phyloP scores from a whole-genome alignment of 2,888 invertebrate species.

The Selenia dentaria region DNA sequence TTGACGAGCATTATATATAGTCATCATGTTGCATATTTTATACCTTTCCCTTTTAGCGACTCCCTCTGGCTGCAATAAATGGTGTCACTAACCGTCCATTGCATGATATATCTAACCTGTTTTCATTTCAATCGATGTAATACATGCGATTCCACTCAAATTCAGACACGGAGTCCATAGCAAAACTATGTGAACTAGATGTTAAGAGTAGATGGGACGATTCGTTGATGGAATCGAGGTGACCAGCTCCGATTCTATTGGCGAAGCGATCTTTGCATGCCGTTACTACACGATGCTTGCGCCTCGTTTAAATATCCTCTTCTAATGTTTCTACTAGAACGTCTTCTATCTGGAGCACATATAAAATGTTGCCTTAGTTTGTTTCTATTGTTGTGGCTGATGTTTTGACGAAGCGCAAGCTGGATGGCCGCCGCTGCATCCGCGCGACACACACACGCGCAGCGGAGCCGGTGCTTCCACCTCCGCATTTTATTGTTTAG shows the following conservation, averaged over 20 bases:
- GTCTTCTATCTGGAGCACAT: no score
- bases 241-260: conserved; percentile 44
- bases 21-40: conserved; percentile 82
- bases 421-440: conserved; percentile 53
- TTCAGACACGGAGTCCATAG: conserved; percentile 66
- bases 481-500: conserved; percentile 54
- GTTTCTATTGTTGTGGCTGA: conserved; percentile 8
- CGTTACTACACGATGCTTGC: conserved; percentile 61
- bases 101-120: conserved; percentile 61
- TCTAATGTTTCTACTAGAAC: conserved; percentile 4
- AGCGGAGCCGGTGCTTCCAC: conserved; percentile 79
- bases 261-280: conserved; percentile 68
- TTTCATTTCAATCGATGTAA: conserved; percentile 62
- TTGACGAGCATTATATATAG: conserved; percentile 72
- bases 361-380: conserved; percentile 3
- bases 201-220: conserved; percentile 60
- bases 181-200: conserved; percentile 61
- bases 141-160: conserved; percentile 57
- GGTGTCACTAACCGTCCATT: conserved; percentile 75
- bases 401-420: conserved; percentile 58
- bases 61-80: conserved; percentile 68
- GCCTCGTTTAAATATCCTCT: conserved; percentile 51
- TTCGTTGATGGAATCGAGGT: conserved; percentile 51
- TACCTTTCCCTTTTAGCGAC: conserved; percentile 83
- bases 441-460: conserved; percentile 75